A percentile compares a stretch with the other conserved stretches of the same genome.
Evolutionary conservation across 2,113 vertebrate species (phyloP).

Genomic region (Ceratotherium simum): DNA sequence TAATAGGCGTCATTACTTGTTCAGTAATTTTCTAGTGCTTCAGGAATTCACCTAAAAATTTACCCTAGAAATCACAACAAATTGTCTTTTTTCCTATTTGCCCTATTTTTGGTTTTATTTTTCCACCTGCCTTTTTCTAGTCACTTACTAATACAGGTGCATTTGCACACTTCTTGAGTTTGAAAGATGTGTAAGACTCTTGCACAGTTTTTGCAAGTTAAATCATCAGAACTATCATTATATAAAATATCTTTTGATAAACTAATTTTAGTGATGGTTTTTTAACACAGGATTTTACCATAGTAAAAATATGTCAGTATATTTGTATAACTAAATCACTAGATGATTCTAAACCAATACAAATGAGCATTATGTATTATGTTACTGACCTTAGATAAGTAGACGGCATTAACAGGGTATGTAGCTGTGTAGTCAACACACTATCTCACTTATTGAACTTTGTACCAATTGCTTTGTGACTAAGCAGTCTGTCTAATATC

Average conservation of each 20-base stretch:
- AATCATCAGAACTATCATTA: neutral
- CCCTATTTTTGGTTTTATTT: neutral
- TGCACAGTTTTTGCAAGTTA: neutral
- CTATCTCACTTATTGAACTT: neutral
- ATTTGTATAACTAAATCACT: neutral
- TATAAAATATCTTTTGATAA: neutral
- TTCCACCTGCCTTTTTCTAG: neutral
- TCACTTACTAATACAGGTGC: neutral
- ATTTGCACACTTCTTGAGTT: neutral
- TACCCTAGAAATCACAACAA: neutral
- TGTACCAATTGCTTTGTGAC: neutral
- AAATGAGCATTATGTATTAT: neutral
- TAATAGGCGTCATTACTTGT: neutral
- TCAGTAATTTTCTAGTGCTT: neutral
- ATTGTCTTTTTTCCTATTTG: neutral
- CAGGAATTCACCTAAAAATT: neutral
- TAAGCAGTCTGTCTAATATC: neutral
- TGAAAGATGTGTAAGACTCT: neutral
- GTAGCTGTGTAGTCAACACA: neutral
- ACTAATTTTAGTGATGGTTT: neutral
- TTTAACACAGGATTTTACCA: neutral
- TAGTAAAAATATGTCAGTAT: neutral
- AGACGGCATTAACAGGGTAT: neutral
- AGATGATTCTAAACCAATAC: neutral
- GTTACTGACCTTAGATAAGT: neutral